phyloP scores from a whole-genome alignment of 2,113 vertebrate genomes.

The Sisor rabdophorus region DNA sequence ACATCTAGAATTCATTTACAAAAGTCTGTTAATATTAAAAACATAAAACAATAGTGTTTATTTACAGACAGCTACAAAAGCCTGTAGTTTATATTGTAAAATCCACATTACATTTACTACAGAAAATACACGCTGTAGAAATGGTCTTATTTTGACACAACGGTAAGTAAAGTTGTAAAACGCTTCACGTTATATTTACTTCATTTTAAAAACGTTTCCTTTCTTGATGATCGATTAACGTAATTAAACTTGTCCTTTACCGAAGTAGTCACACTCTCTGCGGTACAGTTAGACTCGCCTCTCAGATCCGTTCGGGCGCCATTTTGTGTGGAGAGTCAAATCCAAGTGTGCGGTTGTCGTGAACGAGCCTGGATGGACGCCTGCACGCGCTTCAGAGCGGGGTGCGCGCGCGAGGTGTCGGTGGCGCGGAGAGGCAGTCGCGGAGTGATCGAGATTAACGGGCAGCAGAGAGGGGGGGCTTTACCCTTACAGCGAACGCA shows the following conservation, averaged over 20 bases:
- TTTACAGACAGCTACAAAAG: too few species aligned
- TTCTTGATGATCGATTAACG: too few species aligned
- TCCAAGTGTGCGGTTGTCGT: background rate
- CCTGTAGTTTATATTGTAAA: background rate
- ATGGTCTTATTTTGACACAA: background rate
- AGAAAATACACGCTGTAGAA: too few species aligned
- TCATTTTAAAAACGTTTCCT: too few species aligned
- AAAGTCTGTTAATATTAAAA: too few species aligned
- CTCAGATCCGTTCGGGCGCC: conserved; percentile 71
- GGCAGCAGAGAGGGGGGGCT: conserved; percentile 50
- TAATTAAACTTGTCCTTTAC: too few species aligned
- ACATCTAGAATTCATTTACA: too few species aligned
- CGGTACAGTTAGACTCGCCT: conserved; percentile 5
- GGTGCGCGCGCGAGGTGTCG: conserved; percentile 26
- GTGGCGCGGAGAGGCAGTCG: conserved; percentile 50
- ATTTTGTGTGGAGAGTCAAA: conserved; percentile 69
- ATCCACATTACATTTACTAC: too few species aligned
- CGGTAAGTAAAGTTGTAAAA: background rate
- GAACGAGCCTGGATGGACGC: conserved; percentile 26
- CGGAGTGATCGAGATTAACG: conserved; percentile 54
- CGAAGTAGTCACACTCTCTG: too few species aligned
- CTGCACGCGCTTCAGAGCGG: background rate
- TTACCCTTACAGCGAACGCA: conserved; percentile 3
- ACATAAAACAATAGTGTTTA: too few species aligned
- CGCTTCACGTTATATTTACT: too few species aligned